phyloP scores from a whole-genome alignment of 2,113 vertebrate genomes.

The Symphodus melops region DNA sequence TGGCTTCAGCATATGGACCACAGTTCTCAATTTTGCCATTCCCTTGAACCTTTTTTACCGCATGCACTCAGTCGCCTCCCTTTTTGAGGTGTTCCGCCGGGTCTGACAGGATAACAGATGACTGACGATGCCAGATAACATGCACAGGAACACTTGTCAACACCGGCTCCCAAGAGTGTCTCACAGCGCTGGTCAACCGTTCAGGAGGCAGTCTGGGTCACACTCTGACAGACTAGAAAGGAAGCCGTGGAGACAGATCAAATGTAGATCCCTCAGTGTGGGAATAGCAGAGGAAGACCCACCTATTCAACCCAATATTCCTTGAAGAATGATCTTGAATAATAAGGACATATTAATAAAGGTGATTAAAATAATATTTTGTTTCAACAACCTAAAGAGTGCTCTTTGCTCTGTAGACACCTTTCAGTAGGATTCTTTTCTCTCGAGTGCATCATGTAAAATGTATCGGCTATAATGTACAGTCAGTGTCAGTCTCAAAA shows the following conservation, averaged over 20 bases:
- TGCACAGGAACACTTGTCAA: conserved; percentile 53
- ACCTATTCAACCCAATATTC: conserved; percentile 33
- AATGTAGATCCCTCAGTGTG: conserved; percentile 8
- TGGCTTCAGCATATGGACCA: conserved; percentile 94
- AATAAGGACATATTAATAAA: conserved; percentile 13
- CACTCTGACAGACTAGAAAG: conserved; percentile 54
- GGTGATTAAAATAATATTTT: conserved; percentile 20
- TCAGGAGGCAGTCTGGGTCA: conserved; percentile 60
- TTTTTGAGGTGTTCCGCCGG: conserved; percentile 94
- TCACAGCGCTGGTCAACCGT: conserved; percentile 55
- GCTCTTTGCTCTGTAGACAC: conserved; percentile 35
- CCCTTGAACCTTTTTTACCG: conserved; percentile 98
- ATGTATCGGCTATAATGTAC: conserved; percentile 27
- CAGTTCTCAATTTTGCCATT: conserved; percentile 95
- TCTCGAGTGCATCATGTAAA: conserved; percentile 11
- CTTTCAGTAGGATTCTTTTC: conserved; percentile 43
- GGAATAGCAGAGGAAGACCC: conserved; percentile 42
- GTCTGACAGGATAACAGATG: conserved; percentile 78
- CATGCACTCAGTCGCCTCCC: conserved; percentile 95
- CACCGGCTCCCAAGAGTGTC: conserved; percentile 25
- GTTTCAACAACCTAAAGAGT: conserved; percentile 32
- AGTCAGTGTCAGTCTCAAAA: conserved; percentile 19
- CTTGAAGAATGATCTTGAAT: conserved; percentile 46
- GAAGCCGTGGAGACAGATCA: conserved; percentile 44
- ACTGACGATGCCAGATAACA: conserved; percentile 38